Percentiles rank a stretch among this genome's conserved stretches.
These are phyloP conservation scores for Chelidonichthys spinosus DNA, from an alignment of 2,797 vertebrate genomes.

Conservation along the genomic window DNA sequence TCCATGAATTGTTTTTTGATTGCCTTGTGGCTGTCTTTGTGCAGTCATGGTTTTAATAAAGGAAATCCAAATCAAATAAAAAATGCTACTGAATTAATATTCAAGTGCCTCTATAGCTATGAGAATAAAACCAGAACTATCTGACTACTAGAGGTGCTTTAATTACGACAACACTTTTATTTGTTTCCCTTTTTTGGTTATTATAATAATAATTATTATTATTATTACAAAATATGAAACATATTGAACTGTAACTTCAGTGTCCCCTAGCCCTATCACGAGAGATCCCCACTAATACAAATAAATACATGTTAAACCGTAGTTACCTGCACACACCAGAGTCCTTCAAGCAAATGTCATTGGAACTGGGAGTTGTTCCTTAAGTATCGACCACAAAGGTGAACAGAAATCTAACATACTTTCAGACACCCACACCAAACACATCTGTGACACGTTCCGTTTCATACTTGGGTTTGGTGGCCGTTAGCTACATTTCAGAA, in stretches of 20 bases:
- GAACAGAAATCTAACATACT: constrained; percentile 50
- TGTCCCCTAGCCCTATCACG: neutral
- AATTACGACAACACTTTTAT: too few relatives aligned
- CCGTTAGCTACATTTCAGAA: neutral
- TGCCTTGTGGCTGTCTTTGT: too few relatives aligned
- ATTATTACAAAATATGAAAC: neutral
- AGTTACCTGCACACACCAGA: constrained; percentile 43
- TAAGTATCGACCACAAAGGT: constrained; percentile 26
- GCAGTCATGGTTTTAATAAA: too few relatives aligned
- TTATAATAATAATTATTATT: neutral
- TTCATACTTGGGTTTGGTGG: neutral
- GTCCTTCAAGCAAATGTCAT: neutral
- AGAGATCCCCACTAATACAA: neutral
- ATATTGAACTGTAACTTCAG: neutral
- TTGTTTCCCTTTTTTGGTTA: too few relatives aligned
- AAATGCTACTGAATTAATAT: neutral
- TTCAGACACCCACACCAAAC: constrained; percentile 14
- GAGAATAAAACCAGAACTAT: neutral
- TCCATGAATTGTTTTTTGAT: too few relatives aligned
- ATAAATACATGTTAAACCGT: constrained; percentile 12
- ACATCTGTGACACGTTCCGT: neutral
- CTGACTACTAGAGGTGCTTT: neutral
- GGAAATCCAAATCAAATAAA: too few relatives aligned
- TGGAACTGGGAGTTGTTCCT: constrained; percentile 5
- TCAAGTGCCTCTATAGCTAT: neutral